phyloP scores from a whole-genome alignment of 2,113 vertebrate genomes.

The Neodon shergylaensis region DNA sequence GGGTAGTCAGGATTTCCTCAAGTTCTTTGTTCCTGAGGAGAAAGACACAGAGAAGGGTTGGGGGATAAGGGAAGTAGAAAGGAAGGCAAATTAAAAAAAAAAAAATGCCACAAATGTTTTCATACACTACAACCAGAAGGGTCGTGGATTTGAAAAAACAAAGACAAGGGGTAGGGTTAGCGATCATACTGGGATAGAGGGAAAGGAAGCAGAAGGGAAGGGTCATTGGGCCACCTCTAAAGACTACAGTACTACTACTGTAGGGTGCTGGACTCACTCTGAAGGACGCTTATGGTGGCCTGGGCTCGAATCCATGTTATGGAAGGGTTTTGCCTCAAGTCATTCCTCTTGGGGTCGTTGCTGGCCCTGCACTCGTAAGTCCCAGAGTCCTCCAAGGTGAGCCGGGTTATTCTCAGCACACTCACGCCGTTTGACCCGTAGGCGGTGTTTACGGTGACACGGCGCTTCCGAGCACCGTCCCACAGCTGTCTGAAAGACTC shows the following conservation, averaged over 20 bases:
- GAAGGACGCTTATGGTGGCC: conserved; percentile 99
- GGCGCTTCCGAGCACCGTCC: conserved; percentile 96
- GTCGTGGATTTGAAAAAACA: conserved; percentile 69
- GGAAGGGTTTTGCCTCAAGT: conserved; percentile 98
- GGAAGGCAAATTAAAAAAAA: conserved; percentile 51
- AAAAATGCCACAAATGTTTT: conserved; percentile 78
- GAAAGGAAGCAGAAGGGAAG: conserved; percentile 77
- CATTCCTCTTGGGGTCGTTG: conserved; percentile 98
- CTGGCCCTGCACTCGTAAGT: conserved; percentile 99
- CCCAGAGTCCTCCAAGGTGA: conserved; percentile 98
- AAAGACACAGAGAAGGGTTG: conserved; percentile 80
- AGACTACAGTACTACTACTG: conserved; percentile 91
- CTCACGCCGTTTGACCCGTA: conserved; percentile 97
- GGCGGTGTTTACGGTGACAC: conserved; percentile 97
- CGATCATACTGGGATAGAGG: conserved; percentile 70
- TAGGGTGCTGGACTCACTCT: conserved; percentile 95
- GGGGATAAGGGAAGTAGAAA: conserved; percentile 55
- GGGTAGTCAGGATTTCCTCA: conserved; percentile 73
- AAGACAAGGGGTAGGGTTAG: conserved; percentile 76
- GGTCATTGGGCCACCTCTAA: conserved; percentile 90
- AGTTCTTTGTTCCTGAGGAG: conserved; percentile 83
- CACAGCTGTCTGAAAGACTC: conserved; percentile 99
- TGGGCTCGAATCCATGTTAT: conserved; percentile 99
- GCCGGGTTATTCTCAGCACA: conserved; percentile 96
- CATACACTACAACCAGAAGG: conserved; percentile 80